Evolutionary conservation across 2,888 invertebrate genomes (phyloP).

Genomic region (Tubulanus polymorphus): DNA sequence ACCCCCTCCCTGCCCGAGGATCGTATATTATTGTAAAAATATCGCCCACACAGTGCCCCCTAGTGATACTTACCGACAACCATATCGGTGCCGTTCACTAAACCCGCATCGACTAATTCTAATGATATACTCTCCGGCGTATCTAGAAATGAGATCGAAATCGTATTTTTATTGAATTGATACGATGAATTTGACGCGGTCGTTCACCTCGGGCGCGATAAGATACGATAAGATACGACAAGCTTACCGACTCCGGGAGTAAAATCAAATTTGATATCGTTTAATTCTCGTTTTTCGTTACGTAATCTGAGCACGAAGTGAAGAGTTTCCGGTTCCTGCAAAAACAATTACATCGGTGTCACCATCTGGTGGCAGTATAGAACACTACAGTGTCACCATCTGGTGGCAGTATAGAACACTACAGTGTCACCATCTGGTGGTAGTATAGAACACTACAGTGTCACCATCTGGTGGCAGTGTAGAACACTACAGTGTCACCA

Average conservation of each 20-base stretch:
- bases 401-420: too few species aligned
- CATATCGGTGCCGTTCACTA: slow-evolving; percentile 88
- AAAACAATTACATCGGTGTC: too few species aligned
- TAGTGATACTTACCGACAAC: slow-evolving; percentile 59
- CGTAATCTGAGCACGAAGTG: slow-evolving; percentile 39
- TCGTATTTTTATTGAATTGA: too few species aligned
- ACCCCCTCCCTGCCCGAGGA: not conserved
- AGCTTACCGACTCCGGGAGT: slow-evolving; percentile 68
- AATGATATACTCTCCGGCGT: slow-evolving; percentile 83
- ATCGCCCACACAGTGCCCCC: not conserved
- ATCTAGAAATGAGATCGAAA: slow-evolving; percentile 40
- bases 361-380: too few species aligned
- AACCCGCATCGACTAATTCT: slow-evolving; percentile 89
- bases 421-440: too few species aligned
- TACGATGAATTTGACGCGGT: too few species aligned
- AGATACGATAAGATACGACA: not conserved
- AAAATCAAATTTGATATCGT: slow-evolving; percentile 97
- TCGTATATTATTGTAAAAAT: not conserved
- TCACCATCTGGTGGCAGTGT: too few species aligned
- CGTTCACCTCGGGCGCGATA: too few species aligned
- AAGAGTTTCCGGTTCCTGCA: too few species aligned
- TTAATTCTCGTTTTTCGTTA: slow-evolving; percentile 84
- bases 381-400: too few species aligned
- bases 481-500: too few species aligned
- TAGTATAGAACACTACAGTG: too few species aligned